Conservation (phyloP, 2,113 vertebrate species). For the Elephantulus edwardii region DNA sequence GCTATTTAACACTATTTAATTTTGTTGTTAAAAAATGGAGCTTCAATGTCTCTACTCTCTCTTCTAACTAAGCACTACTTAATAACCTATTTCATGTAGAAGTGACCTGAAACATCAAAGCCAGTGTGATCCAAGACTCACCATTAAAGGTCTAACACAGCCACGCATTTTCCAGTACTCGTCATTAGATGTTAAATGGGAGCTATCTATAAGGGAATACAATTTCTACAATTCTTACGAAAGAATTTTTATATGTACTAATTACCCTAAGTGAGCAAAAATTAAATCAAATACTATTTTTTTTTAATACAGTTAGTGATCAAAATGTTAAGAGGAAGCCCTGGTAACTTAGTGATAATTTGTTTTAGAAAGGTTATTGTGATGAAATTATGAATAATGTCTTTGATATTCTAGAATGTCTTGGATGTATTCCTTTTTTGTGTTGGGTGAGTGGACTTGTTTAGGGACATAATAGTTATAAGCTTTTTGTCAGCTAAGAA, state of each 20-base stretch:
- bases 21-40: conserved; percentile 45
- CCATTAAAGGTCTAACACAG: background rate
- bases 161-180: too few species aligned
- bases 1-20: conserved; percentile 58
- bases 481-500: too few species aligned
- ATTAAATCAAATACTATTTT: conserved; percentile 52
- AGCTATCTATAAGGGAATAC: conserved; percentile 16
- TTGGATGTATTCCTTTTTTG: background rate
- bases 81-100: background rate
- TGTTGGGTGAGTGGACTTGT: background rate
- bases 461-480: too few species aligned
- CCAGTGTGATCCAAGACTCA: background rate
- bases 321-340: too few species aligned
- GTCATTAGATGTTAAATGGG: conserved; percentile 3
- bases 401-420: conserved; percentile 52
- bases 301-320: conserved; percentile 62
- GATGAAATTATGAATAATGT: conserved; percentile 38
- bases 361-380: conserved; percentile 56
- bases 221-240: conserved; percentile 42
- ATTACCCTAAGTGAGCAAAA: conserved; percentile 43
- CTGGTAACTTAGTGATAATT: too few species aligned
- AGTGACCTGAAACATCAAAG: background rate
- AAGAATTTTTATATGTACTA: conserved; percentile 57
- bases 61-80: conserved; percentile 24
- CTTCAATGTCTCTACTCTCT: conserved; percentile 42